Conservation (phyloP, 2,888 invertebrate genomes). For the Geotrupes spiniger region DNA sequence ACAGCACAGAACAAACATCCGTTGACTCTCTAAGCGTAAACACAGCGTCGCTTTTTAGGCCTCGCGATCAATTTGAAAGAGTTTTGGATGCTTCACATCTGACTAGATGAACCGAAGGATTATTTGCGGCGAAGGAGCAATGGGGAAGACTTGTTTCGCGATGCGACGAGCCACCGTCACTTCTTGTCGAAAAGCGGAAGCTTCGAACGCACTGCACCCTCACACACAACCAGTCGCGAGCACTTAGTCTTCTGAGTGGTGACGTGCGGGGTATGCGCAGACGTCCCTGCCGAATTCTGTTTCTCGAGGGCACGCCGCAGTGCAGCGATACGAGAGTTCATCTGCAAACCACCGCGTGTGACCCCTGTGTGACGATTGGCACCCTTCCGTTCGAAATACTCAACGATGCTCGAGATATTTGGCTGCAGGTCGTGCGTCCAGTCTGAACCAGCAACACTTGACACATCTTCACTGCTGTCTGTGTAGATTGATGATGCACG, state of each 20-base stretch:
- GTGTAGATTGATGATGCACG: slow-evolving; percentile 81
- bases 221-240: slow-evolving; percentile 73
- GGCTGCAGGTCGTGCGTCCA: slow-evolving; percentile 63
- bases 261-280: slow-evolving; percentile 32
- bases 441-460: slow-evolving; percentile 76
- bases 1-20: slow-evolving; percentile 5
- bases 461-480: slow-evolving; percentile 83
- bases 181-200: slow-evolving; percentile 80
- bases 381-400: slow-evolving; percentile 82
- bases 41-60: slow-evolving; percentile 12
- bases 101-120: slow-evolving; percentile 17
- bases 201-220: slow-evolving; percentile 83
- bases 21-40: slow-evolving; percentile 1
- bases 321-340: slow-evolving; percentile 46
- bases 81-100: slow-evolving; percentile 11
- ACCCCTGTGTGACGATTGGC: slow-evolving; percentile 54
- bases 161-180: slow-evolving; percentile 17
- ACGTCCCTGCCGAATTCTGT: slow-evolving; percentile 33
- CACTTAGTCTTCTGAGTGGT: slow-evolving; percentile 51
- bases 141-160: slow-evolving; percentile 1
- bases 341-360: slow-evolving; percentile 44
- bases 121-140: slow-evolving; percentile 2
- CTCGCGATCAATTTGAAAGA: slow-evolving; percentile 13
- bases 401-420: slow-evolving; percentile 79
- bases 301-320: slow-evolving; percentile 43